These are phyloP conservation scores for Volucella bombylans DNA, from an alignment of 2,888 invertebrate species.

Conservation along the genomic window DNA sequence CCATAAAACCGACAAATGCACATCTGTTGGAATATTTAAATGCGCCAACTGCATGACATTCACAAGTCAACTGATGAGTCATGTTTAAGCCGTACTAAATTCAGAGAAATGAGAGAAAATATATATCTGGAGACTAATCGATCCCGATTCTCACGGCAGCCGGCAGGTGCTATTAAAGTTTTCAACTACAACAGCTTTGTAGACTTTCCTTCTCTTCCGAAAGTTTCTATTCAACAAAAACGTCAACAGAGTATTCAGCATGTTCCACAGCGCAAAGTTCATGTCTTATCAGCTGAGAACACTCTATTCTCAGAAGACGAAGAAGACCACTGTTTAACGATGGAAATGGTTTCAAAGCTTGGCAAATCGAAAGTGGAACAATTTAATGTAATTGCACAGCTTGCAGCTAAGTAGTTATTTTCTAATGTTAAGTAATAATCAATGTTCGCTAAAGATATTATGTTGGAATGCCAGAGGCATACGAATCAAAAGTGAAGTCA, in stretches of 20 bases:
- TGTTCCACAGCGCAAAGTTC: background rate
- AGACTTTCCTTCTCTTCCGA: background rate
- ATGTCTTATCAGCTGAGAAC: background rate
- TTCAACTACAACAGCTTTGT: background rate
- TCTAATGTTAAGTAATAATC: background rate
- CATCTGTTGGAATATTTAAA: too few species aligned
- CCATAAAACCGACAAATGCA: too few species aligned
- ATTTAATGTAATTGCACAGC: background rate
- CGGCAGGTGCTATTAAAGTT: background rate
- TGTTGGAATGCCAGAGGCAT: background rate
- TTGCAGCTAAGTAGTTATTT: background rate
- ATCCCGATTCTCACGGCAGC: background rate
- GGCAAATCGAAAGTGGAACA: too few species aligned
- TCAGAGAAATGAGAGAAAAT: background rate
- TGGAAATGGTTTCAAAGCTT: background rate
- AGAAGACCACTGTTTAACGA: slow-evolving; percentile 2
- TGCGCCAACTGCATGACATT: too few species aligned
- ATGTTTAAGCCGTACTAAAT: too few species aligned
- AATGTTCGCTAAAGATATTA: background rate
- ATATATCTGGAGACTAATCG: background rate
- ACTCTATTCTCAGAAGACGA: background rate
- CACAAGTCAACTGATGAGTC: too few species aligned
- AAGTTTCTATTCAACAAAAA: background rate
- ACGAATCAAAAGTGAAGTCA: too few species aligned
- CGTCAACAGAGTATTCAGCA: background rate